phyloP scores from a whole-genome alignment of 2,113 vertebrate species.

The Oncorhynchus gorbuscha region DNA sequence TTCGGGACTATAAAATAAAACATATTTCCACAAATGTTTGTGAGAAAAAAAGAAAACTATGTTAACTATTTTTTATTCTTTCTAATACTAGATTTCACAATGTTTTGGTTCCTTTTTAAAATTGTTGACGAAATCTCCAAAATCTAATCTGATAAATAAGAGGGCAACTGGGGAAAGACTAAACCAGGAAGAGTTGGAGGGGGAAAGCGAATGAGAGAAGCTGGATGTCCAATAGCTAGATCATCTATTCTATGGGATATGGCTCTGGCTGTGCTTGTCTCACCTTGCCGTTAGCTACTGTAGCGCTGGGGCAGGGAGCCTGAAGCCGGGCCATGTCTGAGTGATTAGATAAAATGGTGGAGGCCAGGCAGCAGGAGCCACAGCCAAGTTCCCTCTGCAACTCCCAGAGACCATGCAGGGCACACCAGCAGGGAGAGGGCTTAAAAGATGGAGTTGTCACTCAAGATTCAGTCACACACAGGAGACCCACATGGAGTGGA shows the following conservation, averaged over 20 bases:
- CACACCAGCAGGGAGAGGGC: conserved; percentile 6
- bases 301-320: conserved; percentile 61
- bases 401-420: conserved; percentile 32
- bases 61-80: too few species aligned
- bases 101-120: too few species aligned
- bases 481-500: conserved; percentile 7
- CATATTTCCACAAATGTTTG: too few species aligned
- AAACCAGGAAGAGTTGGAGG: background rate
- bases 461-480: conserved; percentile 37
- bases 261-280: conserved; percentile 53
- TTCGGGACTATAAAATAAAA: too few species aligned
- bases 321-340: conserved; percentile 65
- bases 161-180: background rate
- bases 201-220: conserved; percentile 28
- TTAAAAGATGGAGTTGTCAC: conserved; percentile 19
- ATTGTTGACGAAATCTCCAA: background rate
- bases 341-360: conserved; percentile 71
- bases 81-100: too few species aligned
- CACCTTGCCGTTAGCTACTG: conserved; percentile 69
- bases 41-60: too few species aligned
- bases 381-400: conserved; percentile 37
- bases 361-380: conserved; percentile 54
- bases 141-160: background rate
- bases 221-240: conserved; percentile 39
- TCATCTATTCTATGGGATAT: conserved; percentile 53